Percentiles rank a stretch among this genome's conserved stretches.
phyloP scores from a whole-genome alignment of 2,888 invertebrate species.

The Tenthredo mesomela region DNA sequence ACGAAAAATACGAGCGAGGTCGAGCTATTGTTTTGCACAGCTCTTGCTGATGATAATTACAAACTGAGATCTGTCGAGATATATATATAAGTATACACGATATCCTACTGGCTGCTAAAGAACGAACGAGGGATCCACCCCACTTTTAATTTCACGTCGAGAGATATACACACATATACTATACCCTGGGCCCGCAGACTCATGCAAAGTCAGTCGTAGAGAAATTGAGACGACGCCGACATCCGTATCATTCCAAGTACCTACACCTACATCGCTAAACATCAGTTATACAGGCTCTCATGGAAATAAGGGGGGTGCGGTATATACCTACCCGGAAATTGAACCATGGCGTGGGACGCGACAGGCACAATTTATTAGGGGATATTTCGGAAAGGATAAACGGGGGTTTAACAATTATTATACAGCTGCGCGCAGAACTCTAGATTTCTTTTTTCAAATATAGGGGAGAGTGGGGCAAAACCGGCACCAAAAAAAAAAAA shows the following conservation, averaged over 20 bases:
- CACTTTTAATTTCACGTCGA: constrained; percentile 1
- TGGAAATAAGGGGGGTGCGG: background rate
- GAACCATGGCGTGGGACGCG: background rate
- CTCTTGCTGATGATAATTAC: constrained; percentile 36
- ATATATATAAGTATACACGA: background rate
- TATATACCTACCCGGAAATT: background rate
- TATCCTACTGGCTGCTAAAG: background rate
- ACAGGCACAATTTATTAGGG: background rate
- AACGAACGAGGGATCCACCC: constrained; percentile 9
- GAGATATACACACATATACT: background rate
- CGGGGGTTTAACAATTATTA: no score
- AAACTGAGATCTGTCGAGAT: constrained; percentile 9
- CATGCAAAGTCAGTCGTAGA: background rate
- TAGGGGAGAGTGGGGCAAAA: no score
- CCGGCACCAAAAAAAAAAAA: no score
- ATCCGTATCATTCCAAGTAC: background rate
- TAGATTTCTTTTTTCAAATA: no score
- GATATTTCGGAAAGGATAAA: no score
- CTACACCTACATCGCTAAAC: background rate
- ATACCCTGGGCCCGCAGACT: no score
- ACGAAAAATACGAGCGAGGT: constrained; percentile 27
- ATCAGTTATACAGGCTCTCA: background rate
- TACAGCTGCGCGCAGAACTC: no score
- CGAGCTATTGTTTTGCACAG: constrained; percentile 8
- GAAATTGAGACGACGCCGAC: background rate